Conservation (phyloP, 2,797 vertebrate genomes). For the Jordanella pulchra region DNA sequence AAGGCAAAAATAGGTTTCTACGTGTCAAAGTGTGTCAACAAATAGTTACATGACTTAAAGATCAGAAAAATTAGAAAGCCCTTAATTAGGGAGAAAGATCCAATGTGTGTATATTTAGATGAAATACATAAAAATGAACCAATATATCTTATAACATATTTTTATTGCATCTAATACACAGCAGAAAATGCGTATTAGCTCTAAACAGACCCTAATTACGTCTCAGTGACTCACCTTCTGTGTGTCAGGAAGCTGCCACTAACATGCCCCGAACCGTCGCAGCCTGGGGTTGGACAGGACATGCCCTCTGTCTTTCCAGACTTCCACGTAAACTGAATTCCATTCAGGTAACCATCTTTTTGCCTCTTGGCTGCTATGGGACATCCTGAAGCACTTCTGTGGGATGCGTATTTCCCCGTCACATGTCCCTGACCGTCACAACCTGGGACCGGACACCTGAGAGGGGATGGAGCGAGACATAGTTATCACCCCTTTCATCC, state of each 20-base stretch:
- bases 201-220: not conserved
- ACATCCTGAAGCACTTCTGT: slow-evolving; percentile 96
- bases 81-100: not conserved
- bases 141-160: too few relatives aligned
- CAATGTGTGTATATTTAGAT: too few relatives aligned
- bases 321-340: slow-evolving; percentile 98
- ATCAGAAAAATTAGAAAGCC: not conserved
- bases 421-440: slow-evolving; percentile 98
- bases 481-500: not conserved
- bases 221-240: slow-evolving; percentile 85
- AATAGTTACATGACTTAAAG: not conserved
- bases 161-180: not conserved
- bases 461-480: not conserved
- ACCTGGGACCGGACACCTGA: slow-evolving; percentile 95
- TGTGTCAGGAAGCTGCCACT: slow-evolving; percentile 99
- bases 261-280: slow-evolving; percentile 96
- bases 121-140: too few relatives aligned
- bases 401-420: slow-evolving; percentile 96
- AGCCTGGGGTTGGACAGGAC: slow-evolving; percentile 97
- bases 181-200: not conserved
- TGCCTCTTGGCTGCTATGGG: slow-evolving; percentile 96
- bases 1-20: not conserved
- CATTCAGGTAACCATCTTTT: slow-evolving; percentile 96
- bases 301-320: slow-evolving; percentile 98
- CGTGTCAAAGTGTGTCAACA: not conserved